Evolutionary conservation across 2,797 vertebrate species (phyloP), one percentile per base, ranked within the genome.

Genomic region (Chelon labrosus): DNA sequence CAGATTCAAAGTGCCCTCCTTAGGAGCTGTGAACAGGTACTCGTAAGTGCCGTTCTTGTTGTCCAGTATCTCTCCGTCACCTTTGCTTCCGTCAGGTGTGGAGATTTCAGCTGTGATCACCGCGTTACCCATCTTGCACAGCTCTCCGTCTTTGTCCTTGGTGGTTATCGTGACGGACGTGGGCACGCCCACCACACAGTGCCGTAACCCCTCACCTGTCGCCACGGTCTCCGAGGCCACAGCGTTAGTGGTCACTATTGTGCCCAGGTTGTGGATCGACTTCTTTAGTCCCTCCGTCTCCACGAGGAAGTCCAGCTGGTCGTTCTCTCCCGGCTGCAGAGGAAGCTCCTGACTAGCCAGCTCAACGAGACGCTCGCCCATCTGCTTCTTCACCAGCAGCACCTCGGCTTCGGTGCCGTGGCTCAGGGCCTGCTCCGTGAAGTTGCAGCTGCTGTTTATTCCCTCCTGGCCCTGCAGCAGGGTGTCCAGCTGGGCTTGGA

Each of bases 31-130:
- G 88, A 97, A 99, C 63, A 97, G 78, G 84, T 96, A 97, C 81
- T 99, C 98, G 0, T 99, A 99, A 13, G 98, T 99, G 84, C 98
- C 98, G 1, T 99, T 99, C 89, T 98, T 98, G 90, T 98, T 98
- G 93, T 99, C 98, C 61, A 97, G 91, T 69, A 99, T 95, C 85
- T 98, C 96, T 5, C 97, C 96, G 0, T 96, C 95, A 1, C 82
- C 87, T 0, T 93, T 70, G 96, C 93, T 94, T 14, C 96, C 96
- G 3, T 97, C 96, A 0, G 95, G 86, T 0, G 95, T 96, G 86
- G 93, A 95, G 80, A 99, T 92, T 49, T 98, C 96, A 0, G 97
- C 96, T 0, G 95, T 94, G 58, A 99, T 92, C 84, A 95, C 93
- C 7, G 98, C 97, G 0, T 96, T 99, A 52, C 98, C 98, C 38